Conservation (phyloP, 2,888 invertebrate species). For the Pyrocoelia pectoralis region DNA sequence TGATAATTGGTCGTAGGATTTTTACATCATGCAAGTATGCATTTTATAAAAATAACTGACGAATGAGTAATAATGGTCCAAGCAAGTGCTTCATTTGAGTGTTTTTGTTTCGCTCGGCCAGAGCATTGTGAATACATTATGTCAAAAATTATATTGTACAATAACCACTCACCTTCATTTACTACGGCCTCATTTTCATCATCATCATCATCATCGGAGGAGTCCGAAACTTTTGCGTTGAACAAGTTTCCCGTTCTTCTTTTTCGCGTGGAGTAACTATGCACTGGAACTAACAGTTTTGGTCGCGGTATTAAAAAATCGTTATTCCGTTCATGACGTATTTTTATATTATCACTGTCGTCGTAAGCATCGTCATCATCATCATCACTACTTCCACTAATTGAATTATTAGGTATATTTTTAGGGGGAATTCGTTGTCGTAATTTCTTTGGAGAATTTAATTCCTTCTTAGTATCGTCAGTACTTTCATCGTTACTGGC, state of each 20-base stretch:
- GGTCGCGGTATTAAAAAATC: conserved; percentile 87
- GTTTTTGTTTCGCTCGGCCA: too few species aligned
- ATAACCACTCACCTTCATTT: conserved; percentile 14
- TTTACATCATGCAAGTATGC: too few species aligned
- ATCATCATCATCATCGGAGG: conserved; percentile 10
- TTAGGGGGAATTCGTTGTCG: conserved; percentile 52
- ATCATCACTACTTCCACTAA: conserved; percentile 9
- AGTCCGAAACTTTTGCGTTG: conserved; percentile 20
- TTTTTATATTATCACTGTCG: not conserved
- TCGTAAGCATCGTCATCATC: not conserved
- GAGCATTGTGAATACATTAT: too few species aligned
- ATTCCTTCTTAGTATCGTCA: conserved; percentile 50
- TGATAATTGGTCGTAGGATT: too few species aligned
- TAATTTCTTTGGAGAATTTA: conserved; percentile 49
- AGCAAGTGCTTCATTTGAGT: too few species aligned
- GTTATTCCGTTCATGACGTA: conserved; percentile 50
- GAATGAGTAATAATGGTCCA: too few species aligned
- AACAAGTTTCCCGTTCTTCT: conserved; percentile 80
- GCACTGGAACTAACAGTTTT: conserved; percentile 86
- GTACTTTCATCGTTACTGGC: conserved; percentile 7
- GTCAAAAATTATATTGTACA: too few species aligned
- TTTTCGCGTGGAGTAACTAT: conserved; percentile 83
- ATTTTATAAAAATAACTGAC: too few species aligned
- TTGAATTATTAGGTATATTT: conserved; percentile 3
- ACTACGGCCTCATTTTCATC: not conserved